Percentiles rank a stretch among this genome's conserved stretches.
These are phyloP conservation scores for Machimus atricapillus DNA, from an alignment of 2,888 invertebrate species.

Conservation along the genomic window DNA sequence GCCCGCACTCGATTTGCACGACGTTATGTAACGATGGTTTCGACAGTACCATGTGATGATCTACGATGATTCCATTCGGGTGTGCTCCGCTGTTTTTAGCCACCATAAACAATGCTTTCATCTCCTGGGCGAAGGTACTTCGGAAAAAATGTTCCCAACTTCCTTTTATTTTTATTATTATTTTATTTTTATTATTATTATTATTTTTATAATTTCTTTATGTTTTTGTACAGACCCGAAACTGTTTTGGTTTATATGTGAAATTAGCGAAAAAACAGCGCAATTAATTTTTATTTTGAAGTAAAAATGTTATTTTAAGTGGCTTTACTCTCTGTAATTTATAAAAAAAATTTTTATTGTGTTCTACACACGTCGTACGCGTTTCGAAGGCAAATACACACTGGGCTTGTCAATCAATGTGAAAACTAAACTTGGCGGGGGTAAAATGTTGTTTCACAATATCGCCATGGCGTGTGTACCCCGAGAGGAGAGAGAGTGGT, in stretches of 20 bases:
- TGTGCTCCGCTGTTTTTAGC: not conserved
- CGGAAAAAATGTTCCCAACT: not conserved
- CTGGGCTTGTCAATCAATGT: conserved; percentile 62
- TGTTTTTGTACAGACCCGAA: not conserved
- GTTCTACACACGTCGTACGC: conserved; percentile 62
- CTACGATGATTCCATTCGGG: not conserved
- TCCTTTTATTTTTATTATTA: not conserved
- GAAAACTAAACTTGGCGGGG: conserved; percentile 58
- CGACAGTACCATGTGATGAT: conserved; percentile 37
- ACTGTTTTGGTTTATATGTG: not conserved
- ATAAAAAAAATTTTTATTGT: conserved; percentile 42
- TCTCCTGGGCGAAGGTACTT: not conserved
- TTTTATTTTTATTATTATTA: not conserved
- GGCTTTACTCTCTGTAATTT: conserved; percentile 39
- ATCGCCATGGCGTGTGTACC: conserved; percentile 13
- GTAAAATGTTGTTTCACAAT: conserved; percentile 48
- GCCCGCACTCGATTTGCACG: conserved; percentile 37
- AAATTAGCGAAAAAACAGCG: not conserved
- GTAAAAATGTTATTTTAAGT: conserved; percentile 31
- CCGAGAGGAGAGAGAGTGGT: not conserved
- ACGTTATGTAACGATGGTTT: conserved; percentile 34
- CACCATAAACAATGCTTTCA: conserved; percentile 33
- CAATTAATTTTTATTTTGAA: conserved; percentile 38
- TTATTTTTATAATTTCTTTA: not conserved
- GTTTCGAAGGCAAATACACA: conserved; percentile 65